Evolutionary conservation across 2,797 vertebrate species (phyloP).

Genomic region (Nyctibius grandis): DNA sequence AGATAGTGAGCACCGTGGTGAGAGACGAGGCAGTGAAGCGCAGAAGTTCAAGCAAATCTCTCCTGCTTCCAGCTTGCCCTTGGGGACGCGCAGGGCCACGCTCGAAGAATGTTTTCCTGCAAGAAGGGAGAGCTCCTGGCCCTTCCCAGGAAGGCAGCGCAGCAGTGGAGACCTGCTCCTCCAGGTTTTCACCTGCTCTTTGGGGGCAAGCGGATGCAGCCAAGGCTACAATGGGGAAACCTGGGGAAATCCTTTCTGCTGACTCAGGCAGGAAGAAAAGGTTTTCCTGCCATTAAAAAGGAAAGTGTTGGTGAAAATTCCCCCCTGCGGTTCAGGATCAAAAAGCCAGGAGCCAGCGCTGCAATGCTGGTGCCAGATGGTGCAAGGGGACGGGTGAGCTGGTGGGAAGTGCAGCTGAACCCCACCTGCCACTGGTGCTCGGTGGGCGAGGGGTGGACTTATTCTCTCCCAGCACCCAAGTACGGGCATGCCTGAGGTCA

Average conservation of each 20-base stretch:
- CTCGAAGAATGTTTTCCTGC: neutral
- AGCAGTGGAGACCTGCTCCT: neutral
- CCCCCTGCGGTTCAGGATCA: neutral
- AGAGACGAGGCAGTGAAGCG: neutral
- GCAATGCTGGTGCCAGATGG: accelerated
- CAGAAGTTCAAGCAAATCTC: neutral
- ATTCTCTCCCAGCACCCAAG: neutral
- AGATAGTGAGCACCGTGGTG: accelerated
- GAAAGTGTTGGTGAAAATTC: neutral
- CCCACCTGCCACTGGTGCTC: accelerated
- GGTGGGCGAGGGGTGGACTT: neutral
- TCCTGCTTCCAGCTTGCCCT: neutral
- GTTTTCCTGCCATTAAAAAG: slow-evolving; percentile 2
- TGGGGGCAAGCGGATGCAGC: neutral
- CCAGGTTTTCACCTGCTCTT: neutral
- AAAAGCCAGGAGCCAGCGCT: neutral
- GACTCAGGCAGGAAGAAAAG: neutral
- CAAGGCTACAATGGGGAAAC: neutral
- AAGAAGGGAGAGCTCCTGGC: neutral
- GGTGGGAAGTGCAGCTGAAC: neutral
- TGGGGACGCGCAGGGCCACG: accelerated
- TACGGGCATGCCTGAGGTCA: neutral
- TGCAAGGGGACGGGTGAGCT: neutral
- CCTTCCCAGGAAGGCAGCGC: neutral
- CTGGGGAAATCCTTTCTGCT: neutral